A percentile compares a stretch with the other conserved stretches of the same genome.
These are phyloP conservation scores for Microctonus brassicae DNA, from an alignment of 2,888 invertebrate species.

Conservation along the genomic window DNA sequence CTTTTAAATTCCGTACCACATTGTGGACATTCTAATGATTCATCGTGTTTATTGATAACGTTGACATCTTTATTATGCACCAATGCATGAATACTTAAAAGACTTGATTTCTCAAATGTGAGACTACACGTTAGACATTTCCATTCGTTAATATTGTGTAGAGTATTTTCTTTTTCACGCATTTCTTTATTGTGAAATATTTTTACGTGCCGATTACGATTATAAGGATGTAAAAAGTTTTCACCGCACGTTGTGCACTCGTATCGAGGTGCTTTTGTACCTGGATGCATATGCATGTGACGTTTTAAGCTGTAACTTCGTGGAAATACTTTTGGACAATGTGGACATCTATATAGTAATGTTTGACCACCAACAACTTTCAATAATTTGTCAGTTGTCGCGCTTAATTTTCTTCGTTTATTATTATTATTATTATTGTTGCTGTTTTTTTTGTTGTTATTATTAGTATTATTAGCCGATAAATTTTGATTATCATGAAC, in stretches of 20 bases:
- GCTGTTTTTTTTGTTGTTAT: too few species aligned
- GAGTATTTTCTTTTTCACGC: constrained; percentile 62
- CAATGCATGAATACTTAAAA: constrained; percentile 72
- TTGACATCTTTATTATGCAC: constrained; percentile 63
- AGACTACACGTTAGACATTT: constrained; percentile 66
- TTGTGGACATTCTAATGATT: constrained; percentile 55
- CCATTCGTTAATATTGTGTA: constrained; percentile 63
- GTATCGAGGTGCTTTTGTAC: constrained; percentile 52
- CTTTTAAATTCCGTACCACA: constrained; percentile 58
- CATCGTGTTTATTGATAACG: constrained; percentile 56
- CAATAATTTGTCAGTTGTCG: constrained; percentile 49
- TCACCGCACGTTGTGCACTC: constrained; percentile 55
- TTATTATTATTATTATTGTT: background rate
- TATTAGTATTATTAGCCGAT: background rate
- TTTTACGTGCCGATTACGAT: constrained; percentile 59
- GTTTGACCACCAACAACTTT: constrained; percentile 56
- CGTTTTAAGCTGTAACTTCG: constrained; percentile 62
- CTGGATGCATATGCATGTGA: constrained; percentile 59
- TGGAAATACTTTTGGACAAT: constrained; percentile 62
- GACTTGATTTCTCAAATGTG: constrained; percentile 67
- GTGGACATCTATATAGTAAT: constrained; percentile 55
- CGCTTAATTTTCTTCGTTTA: background rate
- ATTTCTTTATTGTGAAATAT: constrained; percentile 53
- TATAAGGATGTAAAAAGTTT: constrained; percentile 59
- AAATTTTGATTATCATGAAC: constrained; percentile 65